Evolutionary conservation across 2,888 invertebrate species (phyloP).

Genomic region (Limnephilus marmoratus): DNA sequence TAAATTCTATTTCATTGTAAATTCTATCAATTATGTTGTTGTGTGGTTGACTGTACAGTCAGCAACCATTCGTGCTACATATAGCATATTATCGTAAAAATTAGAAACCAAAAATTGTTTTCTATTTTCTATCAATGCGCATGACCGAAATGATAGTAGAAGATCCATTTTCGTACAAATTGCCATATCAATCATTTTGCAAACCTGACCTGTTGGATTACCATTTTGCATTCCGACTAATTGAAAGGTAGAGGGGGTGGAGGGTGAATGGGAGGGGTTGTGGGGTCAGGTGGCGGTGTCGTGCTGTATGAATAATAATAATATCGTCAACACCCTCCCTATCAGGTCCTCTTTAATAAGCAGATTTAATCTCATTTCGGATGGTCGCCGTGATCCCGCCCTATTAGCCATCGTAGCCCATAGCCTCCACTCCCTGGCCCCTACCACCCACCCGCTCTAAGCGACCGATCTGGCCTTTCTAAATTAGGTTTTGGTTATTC

Average conservation of each 20-base stretch:
- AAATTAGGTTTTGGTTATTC: background rate
- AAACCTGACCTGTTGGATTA: no score
- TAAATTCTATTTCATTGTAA: no score
- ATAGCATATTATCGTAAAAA: no score
- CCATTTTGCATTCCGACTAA: background rate
- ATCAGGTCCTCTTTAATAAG: background rate
- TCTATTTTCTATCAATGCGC: no score
- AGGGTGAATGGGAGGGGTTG: background rate
- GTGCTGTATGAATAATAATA: background rate
- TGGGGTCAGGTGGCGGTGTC: background rate
- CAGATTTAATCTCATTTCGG: background rate
- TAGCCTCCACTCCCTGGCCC: background rate
- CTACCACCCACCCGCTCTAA: background rate
- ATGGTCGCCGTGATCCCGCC: background rate
- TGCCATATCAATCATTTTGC: no score
- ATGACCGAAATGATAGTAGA: no score
- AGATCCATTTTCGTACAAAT: no score
- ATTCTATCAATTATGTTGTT: no score
- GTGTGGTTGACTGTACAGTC: no score
- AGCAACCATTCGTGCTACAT: no score
- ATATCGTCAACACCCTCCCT: background rate
- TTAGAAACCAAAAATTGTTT: no score
- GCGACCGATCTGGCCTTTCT: background rate
- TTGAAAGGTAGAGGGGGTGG: background rate
- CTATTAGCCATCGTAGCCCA: background rate